These are phyloP conservation scores for Lycophotia porphyrea DNA, from an alignment of 2,888 invertebrate genomes.

Conservation along the genomic window DNA sequence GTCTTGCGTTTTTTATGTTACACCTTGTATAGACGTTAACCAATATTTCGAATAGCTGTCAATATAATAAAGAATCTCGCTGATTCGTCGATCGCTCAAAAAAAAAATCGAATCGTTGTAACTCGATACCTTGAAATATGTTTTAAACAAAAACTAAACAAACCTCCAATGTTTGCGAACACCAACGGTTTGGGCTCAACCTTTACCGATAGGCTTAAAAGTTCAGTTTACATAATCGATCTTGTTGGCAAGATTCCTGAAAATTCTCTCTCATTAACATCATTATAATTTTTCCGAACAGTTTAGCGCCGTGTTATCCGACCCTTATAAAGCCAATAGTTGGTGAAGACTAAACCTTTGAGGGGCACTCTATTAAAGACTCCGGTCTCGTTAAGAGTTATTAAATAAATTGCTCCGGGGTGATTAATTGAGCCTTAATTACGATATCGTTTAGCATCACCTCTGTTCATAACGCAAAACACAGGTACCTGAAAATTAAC, in stretches of 20 bases:
- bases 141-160: not conserved
- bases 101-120: not conserved
- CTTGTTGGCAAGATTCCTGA: slow-evolving; percentile 19
- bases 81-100: not conserved
- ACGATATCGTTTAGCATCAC: slow-evolving; percentile 86
- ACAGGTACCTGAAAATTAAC: slow-evolving; percentile 63
- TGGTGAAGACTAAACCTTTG: slow-evolving; percentile 64
- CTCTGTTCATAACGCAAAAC: slow-evolving; percentile 75
- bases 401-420: slow-evolving; percentile 85
- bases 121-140: not conserved
- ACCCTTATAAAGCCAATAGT: slow-evolving; percentile 63
- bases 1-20: too few relatives aligned
- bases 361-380: slow-evolving; percentile 75
- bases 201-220: slow-evolving; percentile 11
- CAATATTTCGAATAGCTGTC: not conserved
- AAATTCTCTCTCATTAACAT: slow-evolving; percentile 26
- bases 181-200: not conserved
- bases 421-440: slow-evolving; percentile 89
- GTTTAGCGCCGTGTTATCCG: slow-evolving; percentile 41
- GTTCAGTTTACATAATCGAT: slow-evolving; percentile 21
- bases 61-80: not conserved
- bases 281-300: slow-evolving; percentile 40
- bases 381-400: slow-evolving; percentile 82
- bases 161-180: not conserved
- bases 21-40: not conserved